Evolutionary conservation across 2,113 vertebrate species (phyloP).

Genomic region (Ciconia stormi): DNA sequence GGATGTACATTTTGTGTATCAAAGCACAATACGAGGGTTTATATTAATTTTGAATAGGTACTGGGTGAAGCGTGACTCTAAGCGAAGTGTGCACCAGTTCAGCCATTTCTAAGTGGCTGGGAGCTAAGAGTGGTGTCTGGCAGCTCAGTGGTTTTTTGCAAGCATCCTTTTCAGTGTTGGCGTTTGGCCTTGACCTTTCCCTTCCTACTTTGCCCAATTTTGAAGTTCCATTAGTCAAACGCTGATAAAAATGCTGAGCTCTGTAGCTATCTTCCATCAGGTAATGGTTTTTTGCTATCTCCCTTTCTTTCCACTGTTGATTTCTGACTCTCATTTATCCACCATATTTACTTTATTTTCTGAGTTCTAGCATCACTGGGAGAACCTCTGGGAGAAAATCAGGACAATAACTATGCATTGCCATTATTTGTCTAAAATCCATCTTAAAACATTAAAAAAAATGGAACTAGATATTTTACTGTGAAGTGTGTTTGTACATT

Average conservation of each 20-base stretch:
- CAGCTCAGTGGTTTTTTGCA: not conserved
- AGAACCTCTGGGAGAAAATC: not conserved
- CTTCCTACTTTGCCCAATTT: not conserved
- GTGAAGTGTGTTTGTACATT: not conserved
- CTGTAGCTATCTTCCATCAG: not conserved
- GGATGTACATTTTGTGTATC: accelerated
- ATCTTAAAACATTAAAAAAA: not conserved
- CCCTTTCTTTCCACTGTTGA: not conserved
- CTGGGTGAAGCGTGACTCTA: not conserved
- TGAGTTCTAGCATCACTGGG: not conserved
- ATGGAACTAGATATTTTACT: not conserved
- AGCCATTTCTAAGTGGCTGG: not conserved
- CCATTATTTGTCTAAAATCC: not conserved
- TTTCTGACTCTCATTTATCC: not conserved
- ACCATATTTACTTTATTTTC: not conserved
- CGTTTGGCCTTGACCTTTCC: not conserved
- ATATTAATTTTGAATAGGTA: not conserved
- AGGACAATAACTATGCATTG: not conserved
- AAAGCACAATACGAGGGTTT: accelerated
- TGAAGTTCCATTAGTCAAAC: conserved; percentile 9
- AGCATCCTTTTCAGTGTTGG: not conserved
- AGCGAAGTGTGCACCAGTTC: not conserved
- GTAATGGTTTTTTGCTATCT: conserved; percentile 32
- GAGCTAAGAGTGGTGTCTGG: not conserved
- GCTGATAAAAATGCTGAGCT: conserved; percentile 19